Evolutionary conservation across 2,797 vertebrate species (phyloP), one percentile per base, ranked within the genome.

Genomic region (Mallotus villosus): DNA sequence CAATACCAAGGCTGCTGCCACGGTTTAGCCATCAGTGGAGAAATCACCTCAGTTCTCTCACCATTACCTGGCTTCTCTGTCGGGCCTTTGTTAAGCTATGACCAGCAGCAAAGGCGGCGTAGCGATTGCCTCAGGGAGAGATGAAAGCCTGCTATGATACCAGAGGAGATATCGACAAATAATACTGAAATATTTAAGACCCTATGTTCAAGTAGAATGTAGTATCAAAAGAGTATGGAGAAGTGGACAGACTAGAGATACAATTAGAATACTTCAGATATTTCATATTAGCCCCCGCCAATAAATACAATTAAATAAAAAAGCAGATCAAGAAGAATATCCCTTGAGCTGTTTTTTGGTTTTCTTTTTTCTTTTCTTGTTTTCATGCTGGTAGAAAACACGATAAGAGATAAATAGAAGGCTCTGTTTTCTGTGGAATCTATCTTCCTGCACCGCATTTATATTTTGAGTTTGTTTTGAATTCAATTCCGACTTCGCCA

Each of bases 131-230:
- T 24, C 62, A 37, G 29, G 32, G 41, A 62, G 25, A 37, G 19
- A 32, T 32, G 5, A 32, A 32, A 32, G 6, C 32, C 32, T n/a
- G 21, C 63, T 21, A 34, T 78, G 63, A 74, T 73, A 64, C 78
- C 49, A 66, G 61, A 69, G 67, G 34, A 77, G 37, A 57, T 68
- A 71, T 76, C 70, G 76, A 68, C 73, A 72, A 79, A 63, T 46
- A 22, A 24, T 74, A 72, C 75, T 79, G 81, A 78, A 78, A 78
- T 75, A 75, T 80, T 77, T 73, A 78, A 76, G 58, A 37, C 4
- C 32, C 53, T 6, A 21, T 67, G 34, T 14, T 78, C 74, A 80
- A 74, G 69, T 63, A 16, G 68, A 61, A 75, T 1, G 37, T 66
- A 70, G 64, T 67, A 83, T 86, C 81, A 86, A 82, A 83, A 65